These are phyloP conservation scores for Gila robusta DNA, from an alignment of 2,797 vertebrate species.

Conservation along the genomic window DNA sequence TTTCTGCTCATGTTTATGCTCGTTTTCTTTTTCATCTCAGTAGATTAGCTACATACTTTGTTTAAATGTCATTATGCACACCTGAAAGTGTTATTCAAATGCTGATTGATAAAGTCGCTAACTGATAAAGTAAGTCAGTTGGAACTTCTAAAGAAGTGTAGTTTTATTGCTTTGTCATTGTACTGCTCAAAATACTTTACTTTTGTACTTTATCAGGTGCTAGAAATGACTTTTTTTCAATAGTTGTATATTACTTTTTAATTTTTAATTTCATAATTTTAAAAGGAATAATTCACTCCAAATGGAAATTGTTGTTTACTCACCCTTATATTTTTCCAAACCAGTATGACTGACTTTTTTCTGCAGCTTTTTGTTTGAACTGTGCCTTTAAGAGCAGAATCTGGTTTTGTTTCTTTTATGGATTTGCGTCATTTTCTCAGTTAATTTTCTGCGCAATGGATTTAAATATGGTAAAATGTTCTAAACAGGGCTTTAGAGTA, in stretches of 20 bases:
- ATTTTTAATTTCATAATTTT: neutral
- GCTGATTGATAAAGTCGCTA: neutral
- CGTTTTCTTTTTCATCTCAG: neutral
- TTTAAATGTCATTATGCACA: neutral
- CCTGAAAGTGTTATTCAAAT: conserved; percentile 33
- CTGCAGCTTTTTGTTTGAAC: neutral
- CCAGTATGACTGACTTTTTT: neutral
- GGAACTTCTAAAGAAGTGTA: neutral
- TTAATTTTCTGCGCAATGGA: neutral
- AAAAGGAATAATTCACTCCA: neutral
- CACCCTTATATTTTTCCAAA: neutral
- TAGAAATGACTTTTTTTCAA: neutral
- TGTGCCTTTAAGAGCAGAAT: neutral
- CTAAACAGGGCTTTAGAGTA: neutral
- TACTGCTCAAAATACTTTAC: neutral
- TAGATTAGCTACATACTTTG: conserved; percentile 5
- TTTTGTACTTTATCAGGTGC: neutral
- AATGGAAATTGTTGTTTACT: neutral
- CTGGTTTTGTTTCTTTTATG: neutral
- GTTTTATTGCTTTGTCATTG: neutral
- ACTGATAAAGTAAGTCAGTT: neutral
- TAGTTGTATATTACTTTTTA: neutral
- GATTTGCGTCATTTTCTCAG: neutral
- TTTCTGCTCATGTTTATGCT: neutral
- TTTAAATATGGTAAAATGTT: neutral